Conservation (phyloP, 2,113 vertebrate species). For the Junco hyemalis region DNA sequence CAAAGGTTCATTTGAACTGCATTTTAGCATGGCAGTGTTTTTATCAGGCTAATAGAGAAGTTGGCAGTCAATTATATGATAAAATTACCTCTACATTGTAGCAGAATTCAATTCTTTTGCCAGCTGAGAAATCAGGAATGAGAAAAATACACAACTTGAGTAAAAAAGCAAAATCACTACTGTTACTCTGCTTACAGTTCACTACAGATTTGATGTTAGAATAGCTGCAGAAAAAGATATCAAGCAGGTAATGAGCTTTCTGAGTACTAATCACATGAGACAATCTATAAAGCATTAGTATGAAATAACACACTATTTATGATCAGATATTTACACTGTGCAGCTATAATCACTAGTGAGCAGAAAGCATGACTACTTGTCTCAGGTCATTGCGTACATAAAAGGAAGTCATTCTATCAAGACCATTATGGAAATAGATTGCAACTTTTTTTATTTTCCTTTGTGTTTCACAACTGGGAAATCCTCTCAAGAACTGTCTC, state of each 20-base stretch:
- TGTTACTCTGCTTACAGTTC: not conserved
- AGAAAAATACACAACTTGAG: not conserved
- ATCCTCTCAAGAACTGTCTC: not conserved
- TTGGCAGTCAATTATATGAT: not conserved
- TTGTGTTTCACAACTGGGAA: not conserved
- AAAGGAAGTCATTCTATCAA: not conserved
- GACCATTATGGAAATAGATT: not conserved
- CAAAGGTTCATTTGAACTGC: not conserved
- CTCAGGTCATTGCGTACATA: not conserved
- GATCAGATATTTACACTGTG: not conserved
- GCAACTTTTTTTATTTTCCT: not conserved
- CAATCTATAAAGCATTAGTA: not conserved
- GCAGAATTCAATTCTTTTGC: not conserved
- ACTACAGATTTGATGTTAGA: not conserved
- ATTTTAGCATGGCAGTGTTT: not conserved
- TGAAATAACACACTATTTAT: not conserved
- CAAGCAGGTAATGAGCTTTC: not conserved
- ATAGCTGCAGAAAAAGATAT: not conserved
- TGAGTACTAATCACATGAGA: not conserved
- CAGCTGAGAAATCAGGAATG: not conserved
- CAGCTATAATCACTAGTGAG: not conserved
- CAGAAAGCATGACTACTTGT: not conserved
- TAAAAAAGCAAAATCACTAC: not conserved
- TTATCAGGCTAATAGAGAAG: slow-evolving; percentile 23
- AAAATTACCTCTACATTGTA: not conserved